Evolutionary conservation across 2,797 vertebrate species (phyloP).

Genomic region (Coccyzus lansbergi): DNA sequence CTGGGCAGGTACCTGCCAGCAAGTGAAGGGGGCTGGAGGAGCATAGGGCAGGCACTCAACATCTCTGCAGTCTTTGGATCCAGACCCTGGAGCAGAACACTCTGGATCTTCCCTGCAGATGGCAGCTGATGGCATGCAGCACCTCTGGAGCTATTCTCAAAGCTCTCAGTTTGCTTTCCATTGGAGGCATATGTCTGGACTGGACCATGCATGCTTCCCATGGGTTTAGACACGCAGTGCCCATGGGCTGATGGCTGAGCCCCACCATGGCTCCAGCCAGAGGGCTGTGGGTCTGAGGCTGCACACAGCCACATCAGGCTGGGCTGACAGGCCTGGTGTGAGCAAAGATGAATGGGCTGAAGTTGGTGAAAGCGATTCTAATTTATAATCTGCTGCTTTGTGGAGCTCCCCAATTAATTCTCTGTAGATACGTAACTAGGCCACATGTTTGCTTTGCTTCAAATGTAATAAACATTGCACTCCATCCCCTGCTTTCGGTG

Average conservation of each 20-base stretch:
- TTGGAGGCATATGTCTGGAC: neutral
- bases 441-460: conserved; percentile 80
- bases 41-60: neutral
- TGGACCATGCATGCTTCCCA: rapidly evolving
- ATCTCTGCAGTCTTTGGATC: neutral
- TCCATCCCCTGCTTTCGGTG: conserved; percentile 75
- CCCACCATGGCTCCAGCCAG: neutral
- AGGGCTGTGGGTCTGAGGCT: neutral
- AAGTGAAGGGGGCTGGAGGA: neutral
- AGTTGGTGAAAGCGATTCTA: conserved; percentile 79
- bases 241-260: neutral
- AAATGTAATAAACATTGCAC: conserved; percentile 77
- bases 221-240: neutral
- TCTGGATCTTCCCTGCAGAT: neutral
- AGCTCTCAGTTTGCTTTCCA: neutral
- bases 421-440: conserved; percentile 81
- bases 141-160: neutral
- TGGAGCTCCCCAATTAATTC: conserved; percentile 81
- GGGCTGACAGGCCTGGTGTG: conserved; percentile 74
- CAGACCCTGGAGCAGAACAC: neutral
- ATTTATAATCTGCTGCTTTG: conserved; percentile 82
- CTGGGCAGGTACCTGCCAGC: neutral
- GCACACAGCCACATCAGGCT: neutral
- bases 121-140: neutral
- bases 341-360: conserved; percentile 79